Percentiles rank a stretch among this genome's conserved stretches.
phyloP scores from a whole-genome alignment of 37 sponge, comb jelly and placozoan genomes.

The Ianthella basta region DNA sequence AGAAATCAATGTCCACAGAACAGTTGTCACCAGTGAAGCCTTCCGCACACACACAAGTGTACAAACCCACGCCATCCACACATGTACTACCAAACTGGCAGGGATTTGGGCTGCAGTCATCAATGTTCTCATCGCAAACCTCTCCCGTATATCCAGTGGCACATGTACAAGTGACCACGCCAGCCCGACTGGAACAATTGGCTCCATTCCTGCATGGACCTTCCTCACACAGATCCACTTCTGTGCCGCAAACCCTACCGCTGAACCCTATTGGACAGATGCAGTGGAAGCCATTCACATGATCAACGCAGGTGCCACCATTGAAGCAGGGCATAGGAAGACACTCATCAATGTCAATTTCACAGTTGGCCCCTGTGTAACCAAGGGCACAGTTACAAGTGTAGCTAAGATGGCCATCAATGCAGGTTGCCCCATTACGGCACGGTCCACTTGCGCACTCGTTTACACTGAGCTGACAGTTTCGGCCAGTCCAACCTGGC shows the following conservation, averaged over 20 bases:
- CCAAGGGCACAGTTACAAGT: conserved; percentile 67
- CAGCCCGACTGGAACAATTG: conserved; percentile 4
- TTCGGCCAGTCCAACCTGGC: conserved; percentile 79
- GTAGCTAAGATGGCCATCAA: conserved; percentile 60
- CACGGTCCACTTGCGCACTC: conserved; percentile 72
- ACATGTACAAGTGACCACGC: conserved; percentile 26
- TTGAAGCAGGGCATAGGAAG: conserved; percentile 32
- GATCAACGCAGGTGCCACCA: conserved; percentile 29
- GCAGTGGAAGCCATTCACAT: conserved; percentile 16
- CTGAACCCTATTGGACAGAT: conserved; percentile 17
- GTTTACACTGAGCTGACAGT: conserved; percentile 60
- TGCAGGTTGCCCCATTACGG: conserved; percentile 73
- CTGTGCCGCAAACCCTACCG: neutral
- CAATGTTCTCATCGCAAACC: conserved; percentile 30
- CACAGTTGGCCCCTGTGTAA: conserved; percentile 69
- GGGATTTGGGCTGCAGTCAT: conserved; percentile 39
- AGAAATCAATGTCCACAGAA: conserved; percentile 40
- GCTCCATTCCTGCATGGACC: conserved; percentile 13
- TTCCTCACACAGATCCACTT: conserved; percentile 6
- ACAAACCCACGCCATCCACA: conserved; percentile 5
- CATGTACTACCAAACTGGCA: conserved; percentile 42
- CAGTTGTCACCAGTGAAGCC: conserved; percentile 38
- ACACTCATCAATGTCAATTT: conserved; percentile 62
- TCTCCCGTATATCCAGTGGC: neutral
- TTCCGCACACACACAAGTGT: conserved; percentile 23